Percentiles rank a stretch among this genome's conserved stretches.
These are phyloP conservation scores for cattle (Bos taurus) DNA, from an alignment of 2,113 vertebrate species.

Conservation along the genomic window DNA sequence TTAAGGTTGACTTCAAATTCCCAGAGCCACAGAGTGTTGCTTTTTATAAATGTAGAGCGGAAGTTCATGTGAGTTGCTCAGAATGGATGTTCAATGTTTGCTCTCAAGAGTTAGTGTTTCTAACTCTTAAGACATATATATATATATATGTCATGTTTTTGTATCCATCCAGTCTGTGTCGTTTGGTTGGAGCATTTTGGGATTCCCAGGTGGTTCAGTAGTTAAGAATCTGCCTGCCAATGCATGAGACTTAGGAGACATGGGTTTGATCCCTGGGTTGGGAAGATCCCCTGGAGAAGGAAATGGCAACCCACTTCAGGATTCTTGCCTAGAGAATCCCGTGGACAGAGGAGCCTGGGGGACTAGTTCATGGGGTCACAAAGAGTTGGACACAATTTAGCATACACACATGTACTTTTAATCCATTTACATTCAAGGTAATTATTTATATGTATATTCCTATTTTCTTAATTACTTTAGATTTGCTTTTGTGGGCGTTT, in stretches of 20 bases:
- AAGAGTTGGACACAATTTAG: background rate
- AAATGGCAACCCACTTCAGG: background rate
- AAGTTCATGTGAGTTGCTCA: background rate
- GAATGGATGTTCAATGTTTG: background rate
- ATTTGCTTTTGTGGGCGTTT: background rate
- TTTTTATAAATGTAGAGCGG: background rate
- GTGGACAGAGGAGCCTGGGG: background rate
- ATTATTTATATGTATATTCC: background rate
- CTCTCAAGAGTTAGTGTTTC: background rate
- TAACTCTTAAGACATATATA: background rate
- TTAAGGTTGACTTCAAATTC: background rate
- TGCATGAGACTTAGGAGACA: background rate
- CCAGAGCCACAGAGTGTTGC: background rate
- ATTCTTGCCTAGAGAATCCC: background rate
- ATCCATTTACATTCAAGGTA: background rate
- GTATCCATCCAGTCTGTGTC: background rate
- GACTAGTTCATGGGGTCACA: background rate
- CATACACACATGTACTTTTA: background rate
- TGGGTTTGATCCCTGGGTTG: background rate
- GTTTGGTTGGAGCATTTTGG: background rate
- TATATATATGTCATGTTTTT: background rate
- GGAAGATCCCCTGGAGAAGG: background rate
- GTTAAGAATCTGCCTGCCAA: background rate
- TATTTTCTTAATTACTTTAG: background rate
- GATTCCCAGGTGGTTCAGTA: background rate